phyloP scores from a whole-genome alignment of 2,888 invertebrate genomes.

The Priocnemis perturbator region DNA sequence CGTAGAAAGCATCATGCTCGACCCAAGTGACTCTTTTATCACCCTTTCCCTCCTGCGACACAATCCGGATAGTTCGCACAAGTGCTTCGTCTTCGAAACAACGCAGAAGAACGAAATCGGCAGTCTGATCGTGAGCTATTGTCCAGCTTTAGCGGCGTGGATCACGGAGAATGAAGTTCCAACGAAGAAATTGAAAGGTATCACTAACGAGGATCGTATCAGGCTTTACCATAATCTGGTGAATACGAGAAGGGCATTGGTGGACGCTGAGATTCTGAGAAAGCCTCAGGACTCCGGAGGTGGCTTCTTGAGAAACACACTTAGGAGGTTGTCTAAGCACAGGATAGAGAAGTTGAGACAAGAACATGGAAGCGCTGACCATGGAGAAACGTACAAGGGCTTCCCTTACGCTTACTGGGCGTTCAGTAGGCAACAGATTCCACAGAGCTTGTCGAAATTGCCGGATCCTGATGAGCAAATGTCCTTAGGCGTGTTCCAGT shows the following conservation, averaged over 20 bases:
- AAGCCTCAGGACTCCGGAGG: slow-evolving; percentile 90
- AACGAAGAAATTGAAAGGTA: slow-evolving; percentile 80
- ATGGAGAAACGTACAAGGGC: slow-evolving; percentile 91
- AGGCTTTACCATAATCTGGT: slow-evolving; percentile 92
- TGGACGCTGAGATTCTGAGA: slow-evolving; percentile 88
- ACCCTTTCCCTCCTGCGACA: slow-evolving; percentile 90
- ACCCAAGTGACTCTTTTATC: slow-evolving; percentile 94
- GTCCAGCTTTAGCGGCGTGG: slow-evolving; percentile 88
- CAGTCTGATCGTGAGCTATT: slow-evolving; percentile 93
- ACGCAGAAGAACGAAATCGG: slow-evolving; percentile 93
- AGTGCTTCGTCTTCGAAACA: slow-evolving; percentile 96
- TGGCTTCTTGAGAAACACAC: slow-evolving; percentile 91
- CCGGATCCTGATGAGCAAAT: slow-evolving; percentile 91
- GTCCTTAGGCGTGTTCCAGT: slow-evolving; percentile 91
- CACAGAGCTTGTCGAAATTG: slow-evolving; percentile 89
- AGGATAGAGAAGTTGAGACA: slow-evolving; percentile 86
- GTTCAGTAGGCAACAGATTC: slow-evolving; percentile 87
- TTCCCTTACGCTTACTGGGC: slow-evolving; percentile 93
- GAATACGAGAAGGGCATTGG: slow-evolving; percentile 87
- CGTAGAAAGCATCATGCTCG: slow-evolving; percentile 92
- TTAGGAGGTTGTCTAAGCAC: slow-evolving; percentile 90
- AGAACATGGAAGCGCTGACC: slow-evolving; percentile 82
- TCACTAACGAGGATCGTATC: slow-evolving; percentile 92
- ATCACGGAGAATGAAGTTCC: slow-evolving; percentile 85
- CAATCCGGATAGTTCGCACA: slow-evolving; percentile 82